Evolutionary conservation across 2,888 invertebrate genomes (phyloP).

Genomic region (Tortricodes alternella): DNA sequence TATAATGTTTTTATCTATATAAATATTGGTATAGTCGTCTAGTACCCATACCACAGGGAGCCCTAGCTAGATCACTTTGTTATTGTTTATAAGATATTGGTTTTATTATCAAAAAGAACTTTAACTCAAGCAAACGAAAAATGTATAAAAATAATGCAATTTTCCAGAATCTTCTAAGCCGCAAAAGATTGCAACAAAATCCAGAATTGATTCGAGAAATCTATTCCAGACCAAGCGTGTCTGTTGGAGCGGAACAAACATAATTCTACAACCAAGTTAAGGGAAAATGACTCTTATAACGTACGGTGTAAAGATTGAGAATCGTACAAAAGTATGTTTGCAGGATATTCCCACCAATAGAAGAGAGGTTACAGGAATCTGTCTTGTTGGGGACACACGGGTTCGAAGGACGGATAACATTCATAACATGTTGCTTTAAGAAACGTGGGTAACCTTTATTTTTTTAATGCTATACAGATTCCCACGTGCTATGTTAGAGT

Average conservation of each 20-base stretch:
- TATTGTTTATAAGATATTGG: too few relatives aligned
- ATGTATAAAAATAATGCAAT: constrained; percentile 22
- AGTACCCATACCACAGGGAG: too few relatives aligned
- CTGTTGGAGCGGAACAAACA: constrained; percentile 5
- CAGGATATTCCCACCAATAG: constrained; percentile 26
- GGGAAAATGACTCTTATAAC: constrained; percentile 1
- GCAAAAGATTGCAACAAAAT: constrained; percentile 31
- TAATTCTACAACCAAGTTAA: not conserved
- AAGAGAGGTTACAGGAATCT: constrained; percentile 30
- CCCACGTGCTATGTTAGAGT: too few relatives aligned
- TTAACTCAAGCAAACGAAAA: not conserved
- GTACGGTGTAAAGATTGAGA: not conserved
- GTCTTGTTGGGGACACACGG: constrained; percentile 21
- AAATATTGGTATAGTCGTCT: too few relatives aligned
- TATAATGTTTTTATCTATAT: too few relatives aligned
- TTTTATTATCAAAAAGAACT: too few relatives aligned
- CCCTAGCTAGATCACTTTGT: too few relatives aligned
- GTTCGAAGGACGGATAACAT: not conserved
- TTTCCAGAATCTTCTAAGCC: constrained; percentile 23
- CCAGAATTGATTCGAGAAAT: constrained; percentile 30
- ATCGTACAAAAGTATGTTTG: not conserved
- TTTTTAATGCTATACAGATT: too few relatives aligned
- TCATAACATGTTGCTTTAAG: not conserved
- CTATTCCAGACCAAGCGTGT: constrained; percentile 21
- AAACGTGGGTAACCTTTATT: too few relatives aligned